Evolutionary conservation across 2,113 vertebrate species (phyloP), one percentile per base, ranked within the genome.

Genomic region (Orthochromis malagaraziensis): DNA sequence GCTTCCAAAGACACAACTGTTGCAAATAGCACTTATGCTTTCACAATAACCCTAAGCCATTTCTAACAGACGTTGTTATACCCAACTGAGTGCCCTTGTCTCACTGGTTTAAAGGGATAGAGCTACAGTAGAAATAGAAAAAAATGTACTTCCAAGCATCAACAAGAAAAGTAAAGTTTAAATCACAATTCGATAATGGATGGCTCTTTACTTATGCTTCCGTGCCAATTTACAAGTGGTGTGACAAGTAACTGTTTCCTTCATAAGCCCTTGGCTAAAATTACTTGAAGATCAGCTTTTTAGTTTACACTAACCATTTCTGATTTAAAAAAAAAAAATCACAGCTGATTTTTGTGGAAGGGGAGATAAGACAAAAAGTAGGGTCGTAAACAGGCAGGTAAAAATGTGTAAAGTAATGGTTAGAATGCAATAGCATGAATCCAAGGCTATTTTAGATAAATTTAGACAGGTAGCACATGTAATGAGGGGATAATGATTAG

Each of bases 1-100:
- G 21, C 63, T 84, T 87, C 73, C 60, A 49, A 5, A 77, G 82
- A 89, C 86, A 85, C 81, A 92, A 91, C 88, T 87, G 79, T 87
- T 87, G 63, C 38, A 79, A 86, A 77, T 29, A 29, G 31, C 53
- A 83, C 42, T 77, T 35, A n/a, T 3, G 21, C 80, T 84, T 87
- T 87, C 81, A 73, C 60, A 53, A 29, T 82, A 55, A 60, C 75
- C 21, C 4, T 8, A 79, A 21, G 10, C 3, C 29, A 65, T 81
- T 75, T 35, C 42, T 16, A 49, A 57, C 33, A 58, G 29, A 45
- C 26, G 3, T 21, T 31, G 21, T 17, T n/a, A 49, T 33, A 35
- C 14, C n/a, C 7, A n/a, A 35, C 21, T 84, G 45, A 87, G 16
- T 85, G 29, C 33, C 13, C n/a, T 33, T 26, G 55, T 31, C 63